phyloP scores from a whole-genome alignment of 2,888 invertebrate species.

The Terebella lapidaria region DNA sequence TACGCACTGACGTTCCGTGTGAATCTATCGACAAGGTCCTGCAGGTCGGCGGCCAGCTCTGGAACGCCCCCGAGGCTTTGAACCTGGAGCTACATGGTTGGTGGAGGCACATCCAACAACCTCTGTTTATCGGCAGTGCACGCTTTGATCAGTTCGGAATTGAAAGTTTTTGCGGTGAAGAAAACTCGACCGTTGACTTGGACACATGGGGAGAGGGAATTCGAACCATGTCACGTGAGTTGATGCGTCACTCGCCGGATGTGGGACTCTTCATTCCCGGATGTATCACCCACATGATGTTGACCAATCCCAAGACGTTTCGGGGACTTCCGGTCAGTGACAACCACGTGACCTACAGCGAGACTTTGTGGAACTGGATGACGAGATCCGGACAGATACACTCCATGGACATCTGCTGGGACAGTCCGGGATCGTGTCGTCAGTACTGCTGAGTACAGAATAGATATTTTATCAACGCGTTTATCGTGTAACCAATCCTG shows the following conservation, averaged over 20 bases:
- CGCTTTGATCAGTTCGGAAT: conserved; percentile 6
- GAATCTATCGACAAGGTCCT: conserved; percentile 11
- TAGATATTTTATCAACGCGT: too few relatives aligned
- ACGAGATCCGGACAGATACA: not conserved
- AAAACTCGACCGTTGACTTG: not conserved
- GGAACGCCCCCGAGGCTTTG: conserved; percentile 4
- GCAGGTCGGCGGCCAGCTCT: not conserved
- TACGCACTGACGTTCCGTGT: not conserved
- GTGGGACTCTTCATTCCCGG: conserved; percentile 9
- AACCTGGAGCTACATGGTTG: conserved; percentile 2
- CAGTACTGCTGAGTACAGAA: not conserved
- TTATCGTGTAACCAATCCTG: too few relatives aligned
- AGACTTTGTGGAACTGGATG: conserved; percentile 3
- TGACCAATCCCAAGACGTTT: not conserved
- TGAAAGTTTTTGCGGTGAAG: conserved; percentile 10
- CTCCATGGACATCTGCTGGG: not conserved
- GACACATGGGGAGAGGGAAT: conserved; percentile 3
- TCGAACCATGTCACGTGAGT: not conserved
- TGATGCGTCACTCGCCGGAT: not conserved
- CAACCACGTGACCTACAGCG: not conserved
- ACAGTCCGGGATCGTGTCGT: not conserved
- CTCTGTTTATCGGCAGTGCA: not conserved
- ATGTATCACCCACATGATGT: conserved; percentile 12
- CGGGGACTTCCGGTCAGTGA: not conserved
- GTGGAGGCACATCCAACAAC: conserved; percentile 2